Evolutionary conservation across 2,113 vertebrate species (phyloP).

Genomic region (Tor tambroides): DNA sequence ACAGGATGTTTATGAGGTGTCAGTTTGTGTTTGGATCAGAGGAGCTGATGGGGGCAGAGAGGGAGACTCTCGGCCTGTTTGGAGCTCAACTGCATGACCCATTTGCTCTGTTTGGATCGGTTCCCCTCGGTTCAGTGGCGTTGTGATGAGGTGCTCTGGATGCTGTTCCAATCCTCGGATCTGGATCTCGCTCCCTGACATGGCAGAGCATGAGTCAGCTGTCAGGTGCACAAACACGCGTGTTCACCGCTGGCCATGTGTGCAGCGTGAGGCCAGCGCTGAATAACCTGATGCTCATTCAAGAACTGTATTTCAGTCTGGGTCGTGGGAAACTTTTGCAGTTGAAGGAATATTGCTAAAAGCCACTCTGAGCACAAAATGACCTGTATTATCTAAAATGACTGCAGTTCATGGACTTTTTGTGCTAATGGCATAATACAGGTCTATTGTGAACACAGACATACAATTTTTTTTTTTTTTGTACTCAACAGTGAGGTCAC

Average conservation of each 20-base stretch:
- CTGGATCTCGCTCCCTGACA: slow-evolving; percentile 13
- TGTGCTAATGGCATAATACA: neutral
- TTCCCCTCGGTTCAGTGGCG: neutral
- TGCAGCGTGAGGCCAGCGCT: neutral
- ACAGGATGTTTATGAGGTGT: slow-evolving; percentile 47
- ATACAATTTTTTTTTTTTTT: neutral
- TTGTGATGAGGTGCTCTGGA: slow-evolving; percentile 21
- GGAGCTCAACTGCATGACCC: slow-evolving; percentile 15
- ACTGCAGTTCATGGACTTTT: neutral
- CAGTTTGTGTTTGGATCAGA: slow-evolving; percentile 31
- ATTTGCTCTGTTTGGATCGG: slow-evolving; percentile 32
- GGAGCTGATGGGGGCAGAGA: neutral
- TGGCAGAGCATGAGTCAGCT: slow-evolving; percentile 32
- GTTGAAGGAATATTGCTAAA: neutral
- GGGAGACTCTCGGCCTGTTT: neutral
- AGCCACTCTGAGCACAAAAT: neutral
- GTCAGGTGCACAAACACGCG: neutral
- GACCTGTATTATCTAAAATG: neutral
- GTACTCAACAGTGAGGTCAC: neutral
- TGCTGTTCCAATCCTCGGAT: slow-evolving; percentile 3
- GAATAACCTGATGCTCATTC: neutral
- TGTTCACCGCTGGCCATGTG: neutral
- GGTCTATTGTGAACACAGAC: neutral
- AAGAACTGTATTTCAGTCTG: neutral
- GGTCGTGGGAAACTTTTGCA: neutral